Conservation (phyloP, 2,113 vertebrate species). For the Malaclemys terrapin region DNA sequence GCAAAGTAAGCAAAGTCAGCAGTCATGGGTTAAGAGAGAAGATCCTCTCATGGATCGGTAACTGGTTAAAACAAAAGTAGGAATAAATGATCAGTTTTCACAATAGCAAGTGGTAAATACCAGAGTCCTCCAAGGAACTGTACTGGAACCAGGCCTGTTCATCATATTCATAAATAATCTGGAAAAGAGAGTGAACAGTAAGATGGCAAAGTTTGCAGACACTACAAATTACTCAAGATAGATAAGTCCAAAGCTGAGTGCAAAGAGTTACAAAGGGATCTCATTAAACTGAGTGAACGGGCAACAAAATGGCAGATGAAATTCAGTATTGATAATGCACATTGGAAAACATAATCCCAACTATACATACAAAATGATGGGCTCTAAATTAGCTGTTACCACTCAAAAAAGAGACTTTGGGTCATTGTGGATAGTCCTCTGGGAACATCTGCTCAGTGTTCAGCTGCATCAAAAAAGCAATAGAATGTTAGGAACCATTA, state of each 20-base stretch:
- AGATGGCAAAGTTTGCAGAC: not conserved
- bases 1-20: not conserved
- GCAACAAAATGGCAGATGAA: not conserved
- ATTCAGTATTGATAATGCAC: not conserved
- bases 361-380: not conserved
- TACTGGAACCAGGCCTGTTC: not conserved
- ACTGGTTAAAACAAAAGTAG: not conserved
- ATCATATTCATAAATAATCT: not conserved
- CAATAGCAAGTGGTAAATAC: not conserved
- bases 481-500: not conserved
- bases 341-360: not conserved
- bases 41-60: not conserved
- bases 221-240: not conserved
- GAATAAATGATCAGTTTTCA: not conserved
- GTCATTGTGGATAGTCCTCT: not conserved
- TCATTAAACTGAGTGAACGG: not conserved
- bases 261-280: not conserved
- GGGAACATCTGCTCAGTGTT: not conserved
- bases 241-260: not conserved
- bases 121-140: not conserved
- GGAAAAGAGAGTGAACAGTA: not conserved
- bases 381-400: not conserved
- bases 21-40: not conserved
- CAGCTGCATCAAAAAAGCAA: not conserved
- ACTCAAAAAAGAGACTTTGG: not conserved